Evolutionary conservation across 30 jellyfish, hydroid and myxozoan species (phyloP).

Genomic region (Nemopilema nomurai): DNA sequence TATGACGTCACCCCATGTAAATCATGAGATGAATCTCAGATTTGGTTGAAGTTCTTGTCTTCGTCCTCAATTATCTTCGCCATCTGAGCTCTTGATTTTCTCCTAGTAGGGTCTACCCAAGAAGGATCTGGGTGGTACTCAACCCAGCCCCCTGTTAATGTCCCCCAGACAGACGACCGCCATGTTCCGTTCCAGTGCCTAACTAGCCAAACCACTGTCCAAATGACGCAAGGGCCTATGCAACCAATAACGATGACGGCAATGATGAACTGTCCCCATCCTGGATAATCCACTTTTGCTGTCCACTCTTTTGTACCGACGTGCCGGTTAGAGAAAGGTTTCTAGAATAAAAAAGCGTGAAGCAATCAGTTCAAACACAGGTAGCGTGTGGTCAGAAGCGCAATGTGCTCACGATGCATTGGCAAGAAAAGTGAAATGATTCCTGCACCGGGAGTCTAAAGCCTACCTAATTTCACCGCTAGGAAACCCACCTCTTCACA

Average conservation of each 20-base stretch:
- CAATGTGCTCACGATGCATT: too few species aligned
- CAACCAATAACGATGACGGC: conserved; percentile 64
- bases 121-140: conserved; percentile 94
- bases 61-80: conserved; percentile 62
- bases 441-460: too few species aligned
- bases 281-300: conserved; percentile 68
- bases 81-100: conserved; percentile 69
- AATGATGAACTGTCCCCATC: conserved; percentile 88
- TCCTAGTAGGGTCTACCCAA: conserved; percentile 65
- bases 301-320: conserved; percentile 75
- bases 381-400: too few species aligned
- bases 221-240: conserved; percentile 64
- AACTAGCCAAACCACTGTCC: conserved; percentile 49
- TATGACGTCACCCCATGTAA: neutral
- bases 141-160: conserved; percentile 38
- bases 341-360: conserved; percentile 34
- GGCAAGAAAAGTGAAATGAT: too few species aligned
- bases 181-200: conserved; percentile 56
- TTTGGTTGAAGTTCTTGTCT: neutral
- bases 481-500: conserved; percentile 46
- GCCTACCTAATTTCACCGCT: neutral
- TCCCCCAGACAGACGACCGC: conserved; percentile 42
- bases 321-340: conserved; percentile 43
- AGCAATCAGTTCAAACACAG: too few species aligned
- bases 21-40: neutral